phyloP scores from a whole-genome alignment of 2,113 vertebrate species.

The Amblyopsis rosae region DNA sequence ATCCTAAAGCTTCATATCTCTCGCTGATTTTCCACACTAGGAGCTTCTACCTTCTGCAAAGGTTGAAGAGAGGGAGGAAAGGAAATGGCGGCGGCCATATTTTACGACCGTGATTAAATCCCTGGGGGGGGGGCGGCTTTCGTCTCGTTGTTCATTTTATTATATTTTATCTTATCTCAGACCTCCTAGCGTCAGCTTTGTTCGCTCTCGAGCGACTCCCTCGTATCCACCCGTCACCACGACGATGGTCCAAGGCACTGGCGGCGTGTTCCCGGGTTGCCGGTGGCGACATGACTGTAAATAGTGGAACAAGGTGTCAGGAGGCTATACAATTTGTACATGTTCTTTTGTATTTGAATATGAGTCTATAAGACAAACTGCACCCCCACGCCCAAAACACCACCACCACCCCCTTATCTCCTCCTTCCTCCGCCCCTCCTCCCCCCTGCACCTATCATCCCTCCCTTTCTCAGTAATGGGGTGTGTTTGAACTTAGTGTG shows the following conservation, averaged over 20 bases:
- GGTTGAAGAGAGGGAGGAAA: constrained; percentile 26
- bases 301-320: constrained; percentile 69
- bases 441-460: constrained; percentile 21
- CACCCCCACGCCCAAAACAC: constrained; percentile 3
- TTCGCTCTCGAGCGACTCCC: constrained; percentile 13
- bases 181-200: constrained; percentile 13
- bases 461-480: constrained; percentile 14
- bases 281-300: constrained; percentile 61
- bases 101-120: constrained; percentile 54
- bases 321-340: constrained; percentile 70
- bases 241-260: constrained; percentile 41
- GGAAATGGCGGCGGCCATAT: background rate
- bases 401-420: background rate
- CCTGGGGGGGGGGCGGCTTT: background rate
- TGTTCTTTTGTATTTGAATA: constrained; percentile 76
- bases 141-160: background rate
- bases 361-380: constrained; percentile 28
- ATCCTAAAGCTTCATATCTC: no score
- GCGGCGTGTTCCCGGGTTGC: constrained; percentile 43
- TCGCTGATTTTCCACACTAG: no score
- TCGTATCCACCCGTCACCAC: constrained; percentile 30
- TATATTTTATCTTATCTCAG: constrained; percentile 33
- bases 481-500: no score
- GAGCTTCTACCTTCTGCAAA: no score
- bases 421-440: background rate